Evolutionary conservation across 2,113 vertebrate genomes (phyloP).

Genomic region (Leptocoma aspasia): DNA sequence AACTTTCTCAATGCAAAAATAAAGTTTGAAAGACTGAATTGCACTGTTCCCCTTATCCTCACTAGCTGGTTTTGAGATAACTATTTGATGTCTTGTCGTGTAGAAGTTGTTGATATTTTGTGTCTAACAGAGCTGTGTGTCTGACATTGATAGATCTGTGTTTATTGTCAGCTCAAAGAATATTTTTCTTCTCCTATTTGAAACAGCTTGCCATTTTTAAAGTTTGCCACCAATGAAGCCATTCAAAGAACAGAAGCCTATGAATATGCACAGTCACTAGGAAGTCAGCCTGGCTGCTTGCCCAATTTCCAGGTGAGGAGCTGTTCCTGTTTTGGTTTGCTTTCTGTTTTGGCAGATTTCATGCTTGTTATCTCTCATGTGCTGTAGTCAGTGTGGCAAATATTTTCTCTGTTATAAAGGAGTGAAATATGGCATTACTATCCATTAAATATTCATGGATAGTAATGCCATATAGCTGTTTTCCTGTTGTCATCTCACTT

Average conservation of each 20-base stretch:
- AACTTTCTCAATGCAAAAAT: background rate
- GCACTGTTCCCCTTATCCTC: background rate
- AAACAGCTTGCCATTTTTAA: conserved; percentile 82
- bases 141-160: background rate
- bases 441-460: background rate
- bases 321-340: background rate
- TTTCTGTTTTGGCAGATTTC: background rate
- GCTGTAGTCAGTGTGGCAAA: background rate
- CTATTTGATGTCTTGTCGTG: background rate
- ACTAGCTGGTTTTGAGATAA: background rate
- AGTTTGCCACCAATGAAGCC: conserved; percentile 91
- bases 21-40: background rate
- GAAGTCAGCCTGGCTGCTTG: conserved; percentile 80
- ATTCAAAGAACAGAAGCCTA: conserved; percentile 97
- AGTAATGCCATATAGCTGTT: background rate
- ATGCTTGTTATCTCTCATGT: background rate
- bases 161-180: background rate
- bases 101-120: background rate
- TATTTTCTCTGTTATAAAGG: background rate
- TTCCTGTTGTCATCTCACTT: background rate
- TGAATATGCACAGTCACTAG: conserved; percentile 91
- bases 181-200: background rate
- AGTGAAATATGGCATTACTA: too few species aligned
- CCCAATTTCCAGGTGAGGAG: conserved; percentile 89
- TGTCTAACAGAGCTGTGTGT: background rate